Conservation (phyloP, 2,797 vertebrate genomes). For the Anguilla obscura region DNA sequence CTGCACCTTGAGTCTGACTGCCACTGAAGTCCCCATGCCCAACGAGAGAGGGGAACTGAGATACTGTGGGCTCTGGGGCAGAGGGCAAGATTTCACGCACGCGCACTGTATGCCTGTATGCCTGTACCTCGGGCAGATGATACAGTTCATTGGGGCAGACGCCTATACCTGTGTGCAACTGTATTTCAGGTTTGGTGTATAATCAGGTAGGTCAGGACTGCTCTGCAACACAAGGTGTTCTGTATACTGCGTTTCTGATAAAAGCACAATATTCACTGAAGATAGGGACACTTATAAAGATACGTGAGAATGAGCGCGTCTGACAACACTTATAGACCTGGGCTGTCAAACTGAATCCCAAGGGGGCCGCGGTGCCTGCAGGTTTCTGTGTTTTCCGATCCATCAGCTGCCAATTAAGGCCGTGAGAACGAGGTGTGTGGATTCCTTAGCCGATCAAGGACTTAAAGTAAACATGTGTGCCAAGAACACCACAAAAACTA, state of each 20-base stretch:
- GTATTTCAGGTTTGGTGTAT: background rate
- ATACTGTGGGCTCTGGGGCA: background rate
- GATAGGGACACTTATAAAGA: background rate
- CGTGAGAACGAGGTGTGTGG: too few relatives aligned
- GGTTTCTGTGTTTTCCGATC: too few relatives aligned
- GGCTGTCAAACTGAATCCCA: too few relatives aligned
- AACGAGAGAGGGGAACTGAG: background rate
- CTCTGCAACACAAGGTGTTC: background rate
- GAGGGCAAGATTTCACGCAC: too few relatives aligned
- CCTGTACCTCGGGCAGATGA: background rate
- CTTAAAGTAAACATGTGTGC: too few relatives aligned
- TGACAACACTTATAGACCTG: background rate
- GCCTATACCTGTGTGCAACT: background rate
- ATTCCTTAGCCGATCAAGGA: too few relatives aligned
- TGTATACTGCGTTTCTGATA: background rate
- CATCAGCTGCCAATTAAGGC: too few relatives aligned
- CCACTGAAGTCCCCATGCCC: too few relatives aligned
- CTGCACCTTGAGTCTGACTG: slow-evolving; percentile 6
- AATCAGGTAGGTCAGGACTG: background rate
- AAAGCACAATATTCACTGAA: background rate
- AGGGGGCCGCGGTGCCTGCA: too few relatives aligned
- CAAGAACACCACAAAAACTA: too few relatives aligned
- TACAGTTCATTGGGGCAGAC: background rate
- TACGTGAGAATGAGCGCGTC: background rate
- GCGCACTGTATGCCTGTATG: background rate